Evolutionary conservation across 1,140 invertebrate species (phyloP).

Genomic region (Metaphire vulgaris): DNA sequence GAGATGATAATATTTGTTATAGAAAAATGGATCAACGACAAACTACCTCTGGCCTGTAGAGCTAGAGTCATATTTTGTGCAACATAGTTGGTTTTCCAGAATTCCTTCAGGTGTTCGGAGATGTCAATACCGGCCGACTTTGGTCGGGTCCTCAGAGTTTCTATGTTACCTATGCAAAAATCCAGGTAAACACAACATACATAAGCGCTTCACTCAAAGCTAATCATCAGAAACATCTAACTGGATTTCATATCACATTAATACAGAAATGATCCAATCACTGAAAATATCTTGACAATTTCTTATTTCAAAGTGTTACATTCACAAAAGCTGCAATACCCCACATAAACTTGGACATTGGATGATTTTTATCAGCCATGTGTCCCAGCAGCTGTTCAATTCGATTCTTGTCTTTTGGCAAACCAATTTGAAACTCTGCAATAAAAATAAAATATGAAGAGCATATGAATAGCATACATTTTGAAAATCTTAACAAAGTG

Average conservation of each 20-base stretch:
- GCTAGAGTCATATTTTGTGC: slow-evolving; percentile 50
- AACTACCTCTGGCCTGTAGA: slow-evolving; percentile 43
- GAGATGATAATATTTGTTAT: too few relatives aligned
- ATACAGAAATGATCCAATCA: too few relatives aligned
- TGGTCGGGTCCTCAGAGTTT: slow-evolving; percentile 60
- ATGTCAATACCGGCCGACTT: slow-evolving; percentile 39
- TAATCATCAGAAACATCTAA: too few relatives aligned
- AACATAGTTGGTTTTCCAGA: slow-evolving; percentile 41
- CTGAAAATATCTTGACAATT: too few relatives aligned
- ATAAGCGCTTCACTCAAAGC: too few relatives aligned
- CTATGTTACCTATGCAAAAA: slow-evolving; percentile 55
- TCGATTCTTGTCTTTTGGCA: slow-evolving; percentile 62
- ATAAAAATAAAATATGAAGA: not conserved
- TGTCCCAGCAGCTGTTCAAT: slow-evolving; percentile 67
- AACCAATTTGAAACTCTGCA: slow-evolving; percentile 68
- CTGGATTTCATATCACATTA: too few relatives aligned
- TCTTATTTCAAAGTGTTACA: too few relatives aligned
- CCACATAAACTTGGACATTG: slow-evolving; percentile 72
- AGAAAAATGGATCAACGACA: too few relatives aligned
- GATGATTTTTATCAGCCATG: slow-evolving; percentile 63
- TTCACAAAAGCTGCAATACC: too few relatives aligned
- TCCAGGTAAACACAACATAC: too few relatives aligned
- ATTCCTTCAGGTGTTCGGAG: slow-evolving; percentile 38
- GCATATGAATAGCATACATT: too few relatives aligned
- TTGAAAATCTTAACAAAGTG: too few relatives aligned